Base-by-base conservation (phyloP, 1,140 invertebrate genomes). In the Panagrolaimus sp. region DNA sequence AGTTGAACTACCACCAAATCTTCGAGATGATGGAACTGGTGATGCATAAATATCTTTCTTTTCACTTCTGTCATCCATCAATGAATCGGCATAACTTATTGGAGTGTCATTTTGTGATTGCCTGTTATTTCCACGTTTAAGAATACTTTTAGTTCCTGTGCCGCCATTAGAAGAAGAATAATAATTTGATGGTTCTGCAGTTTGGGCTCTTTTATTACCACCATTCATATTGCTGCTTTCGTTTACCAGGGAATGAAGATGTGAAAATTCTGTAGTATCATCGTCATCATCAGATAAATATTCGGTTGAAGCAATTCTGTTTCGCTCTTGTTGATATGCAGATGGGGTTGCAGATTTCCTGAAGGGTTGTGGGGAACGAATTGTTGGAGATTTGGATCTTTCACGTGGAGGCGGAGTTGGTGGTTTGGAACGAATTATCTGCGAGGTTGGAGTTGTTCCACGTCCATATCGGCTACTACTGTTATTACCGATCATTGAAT, bases 381-480 rank as follows among this genome's bases (percentile, higher is more conserved):
- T 27, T 38, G 31, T 38, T 38, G 31, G 31, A 38, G 31, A 38
- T 38, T 38, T 38, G 2, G 31, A 38, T 38, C 31, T 2, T 16
- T 71, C 72, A 9, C 73, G 27, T 14, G 79, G 79, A 13, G 79
- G 79, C 13, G 79, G 79, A 23, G 79, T 83, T 27, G 79, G 79
- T 11, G 79, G 78, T 66, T 83, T 80, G 38, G 47, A 51, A 27
- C 72, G 69, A 27, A 80, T 67, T 63, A 70, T 53, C 57, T 74
- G 72, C 0, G 61, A 23, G 25, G 51, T 57, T 3, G 51, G 51
- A 25, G 51, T 57, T 7, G 51, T 27, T 0, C 51, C 51, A 3
- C 51, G 51, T 11, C 20, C 27, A 5, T 25, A 57, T 25, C 51
- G 11, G 31, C 7, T 38, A 0, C 20, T 25, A n/a, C 20, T 16